Evolutionary conservation across 2,888 invertebrate species (phyloP).

Genomic region (Drosophila setosimentum): DNA sequence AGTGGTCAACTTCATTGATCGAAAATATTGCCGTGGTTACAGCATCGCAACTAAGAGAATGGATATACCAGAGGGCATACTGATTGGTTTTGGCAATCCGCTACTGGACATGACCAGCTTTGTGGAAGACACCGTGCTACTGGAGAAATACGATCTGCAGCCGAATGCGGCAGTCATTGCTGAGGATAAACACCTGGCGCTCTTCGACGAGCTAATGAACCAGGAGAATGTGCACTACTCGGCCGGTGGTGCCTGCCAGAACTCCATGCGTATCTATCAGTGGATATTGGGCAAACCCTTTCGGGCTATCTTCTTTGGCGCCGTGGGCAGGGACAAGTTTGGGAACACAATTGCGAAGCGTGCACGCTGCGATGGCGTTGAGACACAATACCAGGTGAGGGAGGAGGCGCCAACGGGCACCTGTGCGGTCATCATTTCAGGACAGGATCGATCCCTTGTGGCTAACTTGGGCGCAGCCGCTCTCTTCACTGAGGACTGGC

Average conservation of each 20-base stretch:
- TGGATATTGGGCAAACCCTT: conserved; percentile 60
- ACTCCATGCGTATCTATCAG: conserved; percentile 62
- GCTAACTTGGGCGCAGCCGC: conserved; percentile 69
- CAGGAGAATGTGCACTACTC: conserved; percentile 56
- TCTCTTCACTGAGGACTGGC: conserved; percentile 51
- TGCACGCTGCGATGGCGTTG: conserved; percentile 55
- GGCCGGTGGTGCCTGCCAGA: conserved; percentile 73
- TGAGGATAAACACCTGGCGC: conserved; percentile 54
- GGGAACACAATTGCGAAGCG: conserved; percentile 59
- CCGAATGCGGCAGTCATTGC: conserved; percentile 64
- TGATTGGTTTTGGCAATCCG: conserved; percentile 72
- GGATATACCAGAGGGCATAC: conserved; percentile 50
- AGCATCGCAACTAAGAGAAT: conserved; percentile 81
- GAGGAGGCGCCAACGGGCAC: conserved; percentile 55
- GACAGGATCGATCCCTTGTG: conserved; percentile 54
- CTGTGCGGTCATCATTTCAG: conserved; percentile 63
- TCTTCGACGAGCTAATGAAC: conserved; percentile 62
- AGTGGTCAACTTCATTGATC: not conserved
- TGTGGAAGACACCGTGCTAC: conserved; percentile 50
- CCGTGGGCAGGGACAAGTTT: conserved; percentile 64
- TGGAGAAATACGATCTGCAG: conserved; percentile 60
- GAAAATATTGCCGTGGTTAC: not conserved
- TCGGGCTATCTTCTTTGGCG: conserved; percentile 44
- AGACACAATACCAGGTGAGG: conserved; percentile 51
- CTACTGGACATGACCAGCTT: conserved; percentile 60